Evolutionary conservation across 2,113 vertebrate genomes (phyloP).

Genomic region (Cygnus buccinator): DNA sequence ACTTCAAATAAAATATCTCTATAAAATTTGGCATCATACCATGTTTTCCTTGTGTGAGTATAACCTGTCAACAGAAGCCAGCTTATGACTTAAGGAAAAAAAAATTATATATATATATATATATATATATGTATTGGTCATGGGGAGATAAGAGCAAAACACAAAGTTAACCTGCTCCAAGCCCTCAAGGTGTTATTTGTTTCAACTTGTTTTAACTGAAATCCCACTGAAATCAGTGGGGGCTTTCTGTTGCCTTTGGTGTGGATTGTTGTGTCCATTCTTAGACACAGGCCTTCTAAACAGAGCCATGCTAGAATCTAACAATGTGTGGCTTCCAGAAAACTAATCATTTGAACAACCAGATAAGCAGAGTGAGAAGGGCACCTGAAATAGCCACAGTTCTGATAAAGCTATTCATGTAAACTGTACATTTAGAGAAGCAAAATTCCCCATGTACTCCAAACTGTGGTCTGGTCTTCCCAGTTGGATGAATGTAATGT

Average conservation of each 20-base stretch:
- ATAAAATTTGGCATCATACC: not conserved
- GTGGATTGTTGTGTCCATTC: not conserved
- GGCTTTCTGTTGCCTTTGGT: not conserved
- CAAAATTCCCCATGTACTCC: not conserved
- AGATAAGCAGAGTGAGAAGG: not conserved
- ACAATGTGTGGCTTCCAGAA: not conserved
- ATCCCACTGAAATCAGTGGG: not conserved
- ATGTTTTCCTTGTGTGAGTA: not conserved
- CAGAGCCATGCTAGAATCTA: not conserved
- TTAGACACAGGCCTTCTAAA: not conserved
- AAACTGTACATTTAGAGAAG: not conserved
- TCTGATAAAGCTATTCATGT: not conserved
- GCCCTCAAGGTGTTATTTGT: not conserved
- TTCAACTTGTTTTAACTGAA: not conserved
- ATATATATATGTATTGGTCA: not conserved
- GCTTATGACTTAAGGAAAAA: not conserved
- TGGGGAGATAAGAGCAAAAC: not conserved
- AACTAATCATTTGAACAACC: not conserved
- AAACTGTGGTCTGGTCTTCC: not conserved
- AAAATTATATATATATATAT: no score
- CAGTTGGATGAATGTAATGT: not conserved
- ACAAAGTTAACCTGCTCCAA: not conserved
- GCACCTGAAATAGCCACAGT: not conserved
- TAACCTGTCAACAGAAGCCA: not conserved
- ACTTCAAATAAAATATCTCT: constrained; percentile 8